phyloP scores from a whole-genome alignment of 2,113 vertebrate species.

The Sphyrna mokarran region DNA sequence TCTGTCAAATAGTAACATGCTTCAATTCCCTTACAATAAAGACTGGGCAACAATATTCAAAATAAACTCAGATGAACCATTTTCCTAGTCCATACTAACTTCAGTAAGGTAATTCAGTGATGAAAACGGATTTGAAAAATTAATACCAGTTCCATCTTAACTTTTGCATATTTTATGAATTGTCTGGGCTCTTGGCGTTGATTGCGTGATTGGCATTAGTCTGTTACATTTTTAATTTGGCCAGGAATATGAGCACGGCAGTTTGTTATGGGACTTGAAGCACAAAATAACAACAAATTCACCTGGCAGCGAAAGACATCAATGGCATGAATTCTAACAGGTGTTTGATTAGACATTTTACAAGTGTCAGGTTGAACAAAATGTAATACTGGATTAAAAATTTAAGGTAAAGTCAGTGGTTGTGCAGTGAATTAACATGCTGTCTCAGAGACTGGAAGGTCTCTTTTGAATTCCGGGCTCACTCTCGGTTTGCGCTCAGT shows the following conservation, averaged over 20 bases:
- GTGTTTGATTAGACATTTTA: not conserved
- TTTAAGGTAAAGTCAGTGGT: not conserved
- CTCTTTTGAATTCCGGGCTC: not conserved
- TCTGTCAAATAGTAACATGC: too few species aligned
- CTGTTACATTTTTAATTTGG: conserved; percentile 25
- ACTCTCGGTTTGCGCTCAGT: not conserved
- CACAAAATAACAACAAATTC: not conserved
- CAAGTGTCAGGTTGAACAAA: not conserved
- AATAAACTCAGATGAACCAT: not conserved
- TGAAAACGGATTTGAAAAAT: conserved; percentile 25
- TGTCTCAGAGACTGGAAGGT: not conserved
- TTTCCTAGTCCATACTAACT: not conserved
- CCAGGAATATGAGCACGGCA: not conserved
- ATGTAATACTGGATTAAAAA: not conserved
- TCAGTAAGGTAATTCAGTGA: not conserved
- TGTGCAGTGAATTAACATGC: not conserved
- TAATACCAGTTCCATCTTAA: not conserved
- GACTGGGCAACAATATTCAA: not conserved
- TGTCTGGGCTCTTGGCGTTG: conserved; percentile 10
- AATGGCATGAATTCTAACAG: conserved; percentile 17
- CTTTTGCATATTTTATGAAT: conserved; percentile 26
- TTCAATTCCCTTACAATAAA: too few species aligned
- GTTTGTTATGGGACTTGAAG: not conserved
- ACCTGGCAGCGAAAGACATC: not conserved
- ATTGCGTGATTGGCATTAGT: conserved; percentile 15